Evolutionary conservation across 2,113 vertebrate species (phyloP).

Genomic region (Heloderma charlesbogerti): DNA sequence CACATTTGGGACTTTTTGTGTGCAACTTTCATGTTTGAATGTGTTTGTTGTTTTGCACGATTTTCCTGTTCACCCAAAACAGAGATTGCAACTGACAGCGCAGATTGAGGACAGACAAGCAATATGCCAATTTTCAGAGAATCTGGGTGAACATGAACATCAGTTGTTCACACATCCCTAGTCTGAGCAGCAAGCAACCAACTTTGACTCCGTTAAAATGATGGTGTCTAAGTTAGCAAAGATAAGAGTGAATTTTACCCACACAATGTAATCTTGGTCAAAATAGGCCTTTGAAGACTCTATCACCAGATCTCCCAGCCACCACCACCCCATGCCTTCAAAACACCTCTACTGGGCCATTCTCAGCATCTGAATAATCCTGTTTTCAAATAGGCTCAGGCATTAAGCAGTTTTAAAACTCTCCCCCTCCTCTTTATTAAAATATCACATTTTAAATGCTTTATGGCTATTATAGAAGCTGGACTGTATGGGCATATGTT

Average conservation of each 20-base stretch:
- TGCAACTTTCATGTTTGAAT: no score
- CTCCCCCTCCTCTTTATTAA: conserved; percentile 41
- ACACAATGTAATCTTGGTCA: not conserved
- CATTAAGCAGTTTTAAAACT: conserved; percentile 5
- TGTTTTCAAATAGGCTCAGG: not conserved
- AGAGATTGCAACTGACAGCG: no score
- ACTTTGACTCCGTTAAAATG: not conserved
- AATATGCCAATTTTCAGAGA: no score
- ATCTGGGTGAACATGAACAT: no score
- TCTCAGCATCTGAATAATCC: not conserved
- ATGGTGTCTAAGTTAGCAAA: not conserved
- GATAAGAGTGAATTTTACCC: not conserved
- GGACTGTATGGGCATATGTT: conserved; percentile 7
- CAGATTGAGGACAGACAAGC: no score
- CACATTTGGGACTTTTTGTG: no score
- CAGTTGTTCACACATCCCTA: no score
- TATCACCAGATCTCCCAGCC: not conserved
- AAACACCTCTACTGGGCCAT: not conserved
- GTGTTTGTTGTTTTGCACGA: no score
- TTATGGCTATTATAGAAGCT: conserved; percentile 13
- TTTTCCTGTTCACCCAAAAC: no score
- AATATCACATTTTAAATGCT: conserved; percentile 20
- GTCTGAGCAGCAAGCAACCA: not conserved
- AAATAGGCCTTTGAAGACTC: not conserved
- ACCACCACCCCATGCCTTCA: not conserved